Evolutionary conservation across 2,888 invertebrate species (phyloP).

Genomic region (Dasypogon diadema): DNA sequence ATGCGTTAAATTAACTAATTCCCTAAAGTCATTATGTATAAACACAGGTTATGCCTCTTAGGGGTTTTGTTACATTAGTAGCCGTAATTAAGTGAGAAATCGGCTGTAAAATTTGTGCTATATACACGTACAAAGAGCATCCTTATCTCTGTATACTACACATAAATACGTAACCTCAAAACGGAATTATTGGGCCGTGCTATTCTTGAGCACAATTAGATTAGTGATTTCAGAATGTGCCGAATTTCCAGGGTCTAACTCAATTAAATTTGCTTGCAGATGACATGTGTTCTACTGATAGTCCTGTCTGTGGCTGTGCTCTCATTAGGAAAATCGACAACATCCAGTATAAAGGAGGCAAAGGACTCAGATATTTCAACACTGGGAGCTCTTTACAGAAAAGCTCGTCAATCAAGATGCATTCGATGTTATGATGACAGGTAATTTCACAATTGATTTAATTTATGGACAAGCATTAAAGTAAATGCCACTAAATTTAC

Average conservation of each 20-base stretch:
- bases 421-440: slow-evolving; percentile 67
- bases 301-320: not conserved
- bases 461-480: no score
- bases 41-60: no score
- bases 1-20: no score
- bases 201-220: no score
- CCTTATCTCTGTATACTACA: no score
- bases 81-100: no score
- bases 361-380: slow-evolving; percentile 55
- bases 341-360: slow-evolving; percentile 14
- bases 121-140: no score
- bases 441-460: slow-evolving; percentile 54
- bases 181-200: not conserved
- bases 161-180: no score
- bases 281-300: slow-evolving; percentile 4
- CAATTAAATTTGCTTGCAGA: slow-evolving; percentile 30
- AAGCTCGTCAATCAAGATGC: slow-evolving; percentile 65
- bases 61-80: no score
- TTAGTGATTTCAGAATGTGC: slow-evolving; percentile 21
- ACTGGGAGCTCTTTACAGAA: slow-evolving; percentile 62
- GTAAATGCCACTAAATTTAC: no score
- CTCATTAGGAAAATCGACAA: slow-evolving; percentile 10
- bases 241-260: slow-evolving; percentile 12
- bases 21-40: no score
- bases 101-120: no score